Evolutionary conservation across 1,140 invertebrate genomes (phyloP), one percentile per base, ranked within the genome.

Genomic region (Agrypnia vestita): DNA sequence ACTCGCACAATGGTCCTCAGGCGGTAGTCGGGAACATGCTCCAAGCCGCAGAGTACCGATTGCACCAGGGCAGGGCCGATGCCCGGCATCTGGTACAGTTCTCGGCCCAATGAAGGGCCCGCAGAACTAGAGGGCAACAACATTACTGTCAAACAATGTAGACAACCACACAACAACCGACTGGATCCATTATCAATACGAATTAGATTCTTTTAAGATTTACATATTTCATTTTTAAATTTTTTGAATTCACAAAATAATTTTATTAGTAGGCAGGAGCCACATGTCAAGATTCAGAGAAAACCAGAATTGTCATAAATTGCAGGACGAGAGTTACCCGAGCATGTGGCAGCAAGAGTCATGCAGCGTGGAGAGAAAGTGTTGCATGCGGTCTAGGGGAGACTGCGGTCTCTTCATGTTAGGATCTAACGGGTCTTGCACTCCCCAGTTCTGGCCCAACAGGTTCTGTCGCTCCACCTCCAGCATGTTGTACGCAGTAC

Each of bases 11-110:
- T 93, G 0, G 94, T 93, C 59, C 96, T 90, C 80, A 97, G 86
- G 87, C 95, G 92, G 87, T 95, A 94, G 87, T 97, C 96, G n/a
- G 96, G 96, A 84, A 97, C 92, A 69, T 89, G 87, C 88, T 94
- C 93, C 84, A 95, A 88, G 80, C 92, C 93, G n/a, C 92, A 91
- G 75, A 94, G 92, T 25, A 93, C 86, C 4, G 91, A 91, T 47
- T 87, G 85, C 71, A 91, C 90, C 44, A 96, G 86, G 44, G 91
- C 93, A 56, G 88, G 86, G 49, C 92, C 90, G 13, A 95, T 87
- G 69, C 93, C 93, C 43, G 92, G 87, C 74, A 94, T 89, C 78
- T 92, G 91, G 88, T 96, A 97, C 83, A 97, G 93, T 89, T 97
- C 96, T 81, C 95, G 90, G 0, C 95, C 95, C 13, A 97, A 90